phyloP scores from a whole-genome alignment of 2,113 vertebrate species.

The Rhinopithecus roxellana region DNA sequence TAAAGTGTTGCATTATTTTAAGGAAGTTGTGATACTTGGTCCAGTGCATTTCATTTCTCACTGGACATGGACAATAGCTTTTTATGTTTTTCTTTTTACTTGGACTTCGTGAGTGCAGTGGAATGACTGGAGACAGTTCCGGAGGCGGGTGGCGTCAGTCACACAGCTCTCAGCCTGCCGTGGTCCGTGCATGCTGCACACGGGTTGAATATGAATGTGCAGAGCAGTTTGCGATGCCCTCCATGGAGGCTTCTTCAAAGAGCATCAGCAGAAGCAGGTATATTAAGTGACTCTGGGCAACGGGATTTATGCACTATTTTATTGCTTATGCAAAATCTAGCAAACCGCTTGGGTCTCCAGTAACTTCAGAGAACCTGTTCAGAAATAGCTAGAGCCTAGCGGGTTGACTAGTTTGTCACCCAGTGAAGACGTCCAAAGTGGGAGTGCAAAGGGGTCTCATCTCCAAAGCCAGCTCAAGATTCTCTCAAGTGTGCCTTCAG shows the following conservation, averaged over 20 bases:
- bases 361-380: conserved; percentile 25
- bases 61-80: conserved; percentile 83
- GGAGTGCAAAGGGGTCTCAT: neutral
- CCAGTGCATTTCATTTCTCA: conserved; percentile 81
- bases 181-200: neutral
- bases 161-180: neutral
- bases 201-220: conserved; percentile 27
- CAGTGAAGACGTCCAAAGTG: neutral
- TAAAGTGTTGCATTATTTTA: conserved; percentile 81
- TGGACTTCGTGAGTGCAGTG: conserved; percentile 62
- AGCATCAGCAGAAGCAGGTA: neutral
- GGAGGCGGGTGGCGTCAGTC: conserved; percentile 15
- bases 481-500: neutral
- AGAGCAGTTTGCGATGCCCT: neutral
- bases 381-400: neutral
- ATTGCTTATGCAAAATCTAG: neutral
- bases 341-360: neutral
- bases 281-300: neutral
- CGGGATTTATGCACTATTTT: neutral
- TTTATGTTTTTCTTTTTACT: conserved; percentile 84
- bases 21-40: conserved; percentile 78
- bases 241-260: neutral
- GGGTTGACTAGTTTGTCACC: neutral
- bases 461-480: neutral
- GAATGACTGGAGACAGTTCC: conserved; percentile 56